phyloP scores from a whole-genome alignment of 2,888 invertebrate genomes.

The Drosophila vallismaia region DNA sequence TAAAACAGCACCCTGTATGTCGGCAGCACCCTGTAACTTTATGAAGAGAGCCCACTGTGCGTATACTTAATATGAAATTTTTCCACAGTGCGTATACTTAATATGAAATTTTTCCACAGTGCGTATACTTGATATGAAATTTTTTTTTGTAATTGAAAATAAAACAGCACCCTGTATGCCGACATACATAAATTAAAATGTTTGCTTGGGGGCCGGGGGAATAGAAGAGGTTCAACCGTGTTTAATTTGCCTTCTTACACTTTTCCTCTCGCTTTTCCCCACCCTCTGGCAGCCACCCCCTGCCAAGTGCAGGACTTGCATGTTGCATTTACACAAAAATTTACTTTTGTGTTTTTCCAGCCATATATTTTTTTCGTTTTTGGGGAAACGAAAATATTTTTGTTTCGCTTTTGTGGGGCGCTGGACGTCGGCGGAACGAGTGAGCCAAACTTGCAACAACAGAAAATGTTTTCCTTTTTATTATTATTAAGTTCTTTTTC shows the following conservation, averaged over 20 bases:
- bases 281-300: neutral
- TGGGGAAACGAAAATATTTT: slow-evolving; percentile 43
- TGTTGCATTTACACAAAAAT: slow-evolving; percentile 47
- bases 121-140: neutral
- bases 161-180: slow-evolving; percentile 18
- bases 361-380: neutral
- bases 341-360: slow-evolving; percentile 23
- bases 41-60: neutral
- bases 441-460: slow-evolving; percentile 25
- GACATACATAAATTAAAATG: slow-evolving; percentile 42
- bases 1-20: slow-evolving; percentile 15
- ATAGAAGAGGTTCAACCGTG: slow-evolving; percentile 34
- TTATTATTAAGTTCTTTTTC: slow-evolving; percentile 29
- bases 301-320: slow-evolving; percentile 27
- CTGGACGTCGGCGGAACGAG: slow-evolving; percentile 30
- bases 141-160: neutral
- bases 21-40: slow-evolving; percentile 9
- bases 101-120: neutral
- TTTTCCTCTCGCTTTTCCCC: slow-evolving; percentile 9
- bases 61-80: neutral
- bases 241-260: slow-evolving; percentile 44
- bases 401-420: slow-evolving; percentile 42
- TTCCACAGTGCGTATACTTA: neutral
- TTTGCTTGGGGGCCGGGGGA: slow-evolving; percentile 10
- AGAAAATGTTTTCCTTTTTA: slow-evolving; percentile 22